Base-by-base conservation (phyloP, 2,888 invertebrate genomes). In the Timema podura region DNA sequence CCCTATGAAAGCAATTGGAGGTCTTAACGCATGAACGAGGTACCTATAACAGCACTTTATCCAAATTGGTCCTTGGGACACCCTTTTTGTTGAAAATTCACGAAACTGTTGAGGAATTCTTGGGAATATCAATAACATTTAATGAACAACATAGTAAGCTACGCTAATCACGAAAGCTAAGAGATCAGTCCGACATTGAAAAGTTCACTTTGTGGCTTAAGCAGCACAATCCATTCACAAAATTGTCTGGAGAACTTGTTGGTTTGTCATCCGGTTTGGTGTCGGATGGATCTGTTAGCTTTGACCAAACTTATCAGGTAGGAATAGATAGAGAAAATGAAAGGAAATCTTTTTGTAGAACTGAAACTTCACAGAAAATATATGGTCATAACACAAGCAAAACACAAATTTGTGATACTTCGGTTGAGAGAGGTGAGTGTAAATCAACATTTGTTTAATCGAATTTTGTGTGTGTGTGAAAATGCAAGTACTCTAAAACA, bases 1-100 rank as follows among this genome's bases (percentile, higher is more conserved):
- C 44, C 59, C 59, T 11, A 59, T 59, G 59, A 59, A 59, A 59
- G 59, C 59, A 44, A 11, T 59, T 59, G 15, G 59, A 16, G 59
- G 59, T 16, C n/a, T 16, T 59, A 6, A 59, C 59, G 10, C 59
- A 59, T 59, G 59, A 44, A 8, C 16, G 59, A 59, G 59, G 16
- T 59, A 59, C 54, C n/a, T 15, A 7, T 44, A 44, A 9, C 7
- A 15, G 30, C 44, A 59, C 30, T 59, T 59, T 59, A 59, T 15
- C 11, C 5, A 59, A 59, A 59, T 59, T 16, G 59, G 44, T 59
- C 16, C 59, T 59, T 11, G 15, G 30, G 5, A 16, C 59, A 59
- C 30, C 15, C 8, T 16, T 6, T 59, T 59, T 59, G 8, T 16
- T 15, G 16, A 59, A 59, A 16, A 5, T 59, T 10, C 59, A 59